Base-by-base conservation (phyloP, 2,797 vertebrate genomes). In the Hypotaenidia okinawae region DNA sequence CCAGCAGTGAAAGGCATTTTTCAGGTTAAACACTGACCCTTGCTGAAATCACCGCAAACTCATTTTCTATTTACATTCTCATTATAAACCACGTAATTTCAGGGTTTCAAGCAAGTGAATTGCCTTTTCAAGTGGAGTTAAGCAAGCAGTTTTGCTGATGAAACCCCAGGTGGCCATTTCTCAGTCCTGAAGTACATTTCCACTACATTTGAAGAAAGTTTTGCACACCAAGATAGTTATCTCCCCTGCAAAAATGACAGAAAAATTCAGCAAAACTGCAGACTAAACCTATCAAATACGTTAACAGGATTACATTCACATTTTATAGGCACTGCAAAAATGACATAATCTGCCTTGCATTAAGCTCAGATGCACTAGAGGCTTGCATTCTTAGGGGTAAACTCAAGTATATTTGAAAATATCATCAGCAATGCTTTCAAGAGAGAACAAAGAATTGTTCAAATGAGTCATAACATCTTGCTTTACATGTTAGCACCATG, bases 381-480 rank as follows among this genome's bases (percentile, higher is more conserved):
- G 39, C 61, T 95, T 96, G 79, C 78, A 94, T 93, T 95, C 92
- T 90, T 79, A 86, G 19, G 74, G 93, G 92, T 95, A 95, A 96
- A 85, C 90, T 68, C 45, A 90, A 93, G 62, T 52, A 89, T 89
- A 94, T 96, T 96, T 96, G 77, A 97, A 97, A 98, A 97, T 89
- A 85, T 59, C 80, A 95, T 89, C 83, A 88, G 74, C 67, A 90
- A 63, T 28, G 39, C 90, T 97, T 98, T 97, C 91, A 97, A 88
- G 78, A 88, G 81, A 87, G 97, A 98, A 98, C 97, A 98, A 98
- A 97, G 96, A 96, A 95, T 97, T 96, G 83, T 93, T 96, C 49
- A 16, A 96, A 90, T 95, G 95, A 97, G 84, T 98, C 97, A 97
- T 95, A 97, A 96, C 35, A 93, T 92, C 95, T 96, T 96, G 84